phyloP scores from a whole-genome alignment of 1,140 invertebrate genomes.

The Bombus ignitus region DNA sequence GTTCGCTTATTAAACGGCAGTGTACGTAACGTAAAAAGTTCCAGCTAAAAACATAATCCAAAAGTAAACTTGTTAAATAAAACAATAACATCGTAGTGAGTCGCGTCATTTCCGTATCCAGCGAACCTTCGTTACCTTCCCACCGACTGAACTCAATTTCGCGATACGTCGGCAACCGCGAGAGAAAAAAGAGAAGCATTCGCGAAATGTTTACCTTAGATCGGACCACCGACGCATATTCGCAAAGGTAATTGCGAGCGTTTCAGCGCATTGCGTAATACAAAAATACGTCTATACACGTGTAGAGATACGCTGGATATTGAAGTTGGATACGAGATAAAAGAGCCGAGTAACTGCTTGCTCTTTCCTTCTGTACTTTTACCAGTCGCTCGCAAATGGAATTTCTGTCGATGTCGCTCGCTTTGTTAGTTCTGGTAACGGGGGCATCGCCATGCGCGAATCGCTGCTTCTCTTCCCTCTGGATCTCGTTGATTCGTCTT shows the following conservation, averaged over 20 bases:
- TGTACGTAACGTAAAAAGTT: too few species aligned
- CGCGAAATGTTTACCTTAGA: background rate
- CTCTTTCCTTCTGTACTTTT: background rate
- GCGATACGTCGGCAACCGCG: too few species aligned
- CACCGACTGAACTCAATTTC: background rate
- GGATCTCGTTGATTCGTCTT: too few species aligned
- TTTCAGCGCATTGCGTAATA: slow-evolving; percentile 23
- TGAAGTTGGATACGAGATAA: slow-evolving; percentile 20
- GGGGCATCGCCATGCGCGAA: too few species aligned
- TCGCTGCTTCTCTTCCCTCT: too few species aligned
- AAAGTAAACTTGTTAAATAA: background rate
- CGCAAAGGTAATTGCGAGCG: slow-evolving; percentile 35
- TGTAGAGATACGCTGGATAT: slow-evolving; percentile 19
- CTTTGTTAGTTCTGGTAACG: background rate
- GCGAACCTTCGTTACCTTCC: too few species aligned
- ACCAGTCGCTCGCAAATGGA: slow-evolving; percentile 6
- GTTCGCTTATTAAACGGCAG: too few species aligned
- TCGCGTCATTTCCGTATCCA: background rate
- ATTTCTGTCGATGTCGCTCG: slow-evolving; percentile 4
- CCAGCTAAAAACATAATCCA: too few species aligned
- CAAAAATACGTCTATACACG: background rate
- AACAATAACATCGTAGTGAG: too few species aligned
- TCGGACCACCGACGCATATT: background rate
- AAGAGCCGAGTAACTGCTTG: slow-evolving; percentile 8
- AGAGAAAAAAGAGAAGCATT: too few species aligned